Percentiles rank a stretch among this genome's conserved stretches.
Conservation (phyloP, 2,888 invertebrate species). For the Liodrosophila aerea region DNA sequence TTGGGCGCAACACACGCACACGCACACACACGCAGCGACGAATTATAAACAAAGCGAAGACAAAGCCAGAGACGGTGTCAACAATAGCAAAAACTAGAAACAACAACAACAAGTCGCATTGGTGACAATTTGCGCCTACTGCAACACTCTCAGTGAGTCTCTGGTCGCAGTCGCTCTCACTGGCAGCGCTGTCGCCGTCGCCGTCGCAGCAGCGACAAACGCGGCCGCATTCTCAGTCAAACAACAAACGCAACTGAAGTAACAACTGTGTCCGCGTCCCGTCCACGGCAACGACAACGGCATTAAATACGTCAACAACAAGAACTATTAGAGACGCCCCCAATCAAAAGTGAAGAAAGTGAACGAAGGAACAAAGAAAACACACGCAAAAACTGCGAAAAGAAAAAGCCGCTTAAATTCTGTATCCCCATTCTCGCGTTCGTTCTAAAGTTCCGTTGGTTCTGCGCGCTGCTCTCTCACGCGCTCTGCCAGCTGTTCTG, state of each 20-base stretch:
- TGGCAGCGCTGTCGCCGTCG: conserved; percentile 20
- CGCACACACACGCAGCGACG: conserved; percentile 42
- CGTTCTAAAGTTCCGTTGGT: not conserved
- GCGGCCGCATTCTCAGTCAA: conserved; percentile 71
- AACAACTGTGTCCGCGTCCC: conserved; percentile 60
- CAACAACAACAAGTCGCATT: conserved; percentile 34
- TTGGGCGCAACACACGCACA: conserved; percentile 33
- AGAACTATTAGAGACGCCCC: conserved; percentile 12
- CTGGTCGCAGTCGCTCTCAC: conserved; percentile 34
- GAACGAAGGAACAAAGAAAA: too few species aligned
- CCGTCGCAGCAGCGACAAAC: conserved; percentile 45
- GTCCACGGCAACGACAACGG: conserved; percentile 19
- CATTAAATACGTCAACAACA: conserved; percentile 7
- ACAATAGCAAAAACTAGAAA: conserved; percentile 34
- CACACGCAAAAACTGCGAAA: conserved; percentile 25
- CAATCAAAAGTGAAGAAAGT: conserved; percentile 29
- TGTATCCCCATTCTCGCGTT: too few species aligned
- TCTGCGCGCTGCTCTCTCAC: conserved; percentile 4
- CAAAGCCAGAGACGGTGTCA: conserved; percentile 23
- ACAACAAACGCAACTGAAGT: conserved; percentile 73
- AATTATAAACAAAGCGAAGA: conserved; percentile 57
- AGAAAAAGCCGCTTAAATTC: conserved; percentile 10
- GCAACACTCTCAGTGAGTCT: conserved; percentile 54
- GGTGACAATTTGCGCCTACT: conserved; percentile 67
- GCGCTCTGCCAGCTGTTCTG: conserved; percentile 11